A percentile compares a stretch with the other conserved stretches of the same genome.
These are phyloP conservation scores for Crotalus viridis DNA, from an alignment of 2,113 vertebrate species.

Conservation along the genomic window DNA sequence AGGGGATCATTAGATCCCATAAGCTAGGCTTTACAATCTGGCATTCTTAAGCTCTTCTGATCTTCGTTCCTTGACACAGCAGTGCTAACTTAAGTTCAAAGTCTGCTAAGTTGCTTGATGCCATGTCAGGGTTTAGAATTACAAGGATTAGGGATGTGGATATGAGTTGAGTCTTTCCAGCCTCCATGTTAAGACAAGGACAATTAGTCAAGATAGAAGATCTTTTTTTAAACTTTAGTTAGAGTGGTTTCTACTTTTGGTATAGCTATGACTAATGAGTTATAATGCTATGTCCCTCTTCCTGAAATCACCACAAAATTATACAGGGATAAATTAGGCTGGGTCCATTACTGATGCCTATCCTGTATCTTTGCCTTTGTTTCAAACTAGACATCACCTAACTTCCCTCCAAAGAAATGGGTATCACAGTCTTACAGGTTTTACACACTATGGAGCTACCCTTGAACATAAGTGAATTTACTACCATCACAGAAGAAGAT, in stretches of 20 bases:
- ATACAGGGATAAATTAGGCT: not conserved
- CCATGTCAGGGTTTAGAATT: not conserved
- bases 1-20: not conserved
- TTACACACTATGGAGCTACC: too few relatives aligned
- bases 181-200: not conserved
- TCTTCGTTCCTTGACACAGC: not conserved
- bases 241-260: not conserved
- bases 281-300: not conserved
- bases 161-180: not conserved
- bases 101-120: not conserved
- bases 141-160: not conserved
- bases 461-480: too few relatives aligned
- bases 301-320: not conserved
- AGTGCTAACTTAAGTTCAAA: not conserved
- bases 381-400: too few relatives aligned
- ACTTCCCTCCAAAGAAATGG: too few relatives aligned
- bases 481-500: too few relatives aligned
- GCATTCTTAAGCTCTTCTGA: not conserved
- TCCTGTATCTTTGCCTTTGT: too few relatives aligned
- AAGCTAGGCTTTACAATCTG: not conserved
- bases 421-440: too few relatives aligned
- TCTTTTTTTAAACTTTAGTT: not conserved
- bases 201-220: not conserved
- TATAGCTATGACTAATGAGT: not conserved
- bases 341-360: too few relatives aligned